Evolutionary conservation across 37 sponge, comb jelly and placozoan genomes (phyloP).

Genomic region (Eunapius fragilis): DNA sequence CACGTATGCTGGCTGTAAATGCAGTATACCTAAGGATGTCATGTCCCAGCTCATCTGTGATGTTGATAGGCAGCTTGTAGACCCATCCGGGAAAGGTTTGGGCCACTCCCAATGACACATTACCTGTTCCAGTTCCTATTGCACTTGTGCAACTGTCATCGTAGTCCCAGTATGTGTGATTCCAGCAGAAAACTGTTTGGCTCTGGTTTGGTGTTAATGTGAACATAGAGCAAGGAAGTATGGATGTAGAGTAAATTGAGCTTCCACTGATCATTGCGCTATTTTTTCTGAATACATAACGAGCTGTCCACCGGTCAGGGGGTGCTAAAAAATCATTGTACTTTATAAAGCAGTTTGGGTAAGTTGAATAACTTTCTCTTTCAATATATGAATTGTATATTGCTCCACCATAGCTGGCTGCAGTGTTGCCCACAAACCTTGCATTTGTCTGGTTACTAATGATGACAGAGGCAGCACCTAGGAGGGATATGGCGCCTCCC

Average conservation of each 20-base stretch:
- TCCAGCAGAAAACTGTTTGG: background rate
- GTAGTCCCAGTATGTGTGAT: background rate
- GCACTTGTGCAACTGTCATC: background rate
- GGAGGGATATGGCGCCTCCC: slow-evolving; percentile 73
- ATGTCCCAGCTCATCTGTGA: background rate
- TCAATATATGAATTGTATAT: slow-evolving; percentile 31
- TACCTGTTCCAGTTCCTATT: background rate
- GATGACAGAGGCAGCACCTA: slow-evolving; percentile 6
- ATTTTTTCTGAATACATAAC: slow-evolving; percentile 19
- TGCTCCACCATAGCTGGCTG: slow-evolving; percentile 50
- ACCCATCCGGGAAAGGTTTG: background rate
- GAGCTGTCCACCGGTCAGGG: slow-evolving; percentile 20
- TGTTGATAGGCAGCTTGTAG: background rate
- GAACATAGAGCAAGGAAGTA: slow-evolving; percentile 28
- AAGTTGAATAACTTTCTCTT: background rate
- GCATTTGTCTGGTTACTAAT: background rate
- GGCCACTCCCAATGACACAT: background rate
- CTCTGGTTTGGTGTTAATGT: too few species aligned
- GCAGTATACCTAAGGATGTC: background rate
- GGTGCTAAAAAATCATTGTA: background rate
- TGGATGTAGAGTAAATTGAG: slow-evolving; percentile 54
- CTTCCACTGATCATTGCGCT: background rate
- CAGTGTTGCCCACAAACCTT: slow-evolving; percentile 44
- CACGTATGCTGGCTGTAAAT: background rate
- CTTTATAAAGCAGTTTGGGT: slow-evolving; percentile 46